phyloP scores from a whole-genome alignment of 1,140 invertebrate species.

The Pogonus chalceus region DNA sequence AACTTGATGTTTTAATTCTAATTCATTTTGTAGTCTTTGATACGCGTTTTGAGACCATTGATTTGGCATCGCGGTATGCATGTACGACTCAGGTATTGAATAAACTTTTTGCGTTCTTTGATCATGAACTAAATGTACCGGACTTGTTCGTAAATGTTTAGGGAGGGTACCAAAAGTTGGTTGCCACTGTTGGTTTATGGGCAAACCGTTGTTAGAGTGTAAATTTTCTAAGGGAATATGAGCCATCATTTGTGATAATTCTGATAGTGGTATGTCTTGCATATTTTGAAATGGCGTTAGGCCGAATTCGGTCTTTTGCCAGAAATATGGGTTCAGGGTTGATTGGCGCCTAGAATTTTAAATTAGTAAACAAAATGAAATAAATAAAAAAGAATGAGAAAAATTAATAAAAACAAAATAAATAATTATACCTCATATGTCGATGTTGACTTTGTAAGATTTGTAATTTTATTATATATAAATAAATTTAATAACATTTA shows the following conservation, averaged over 20 bases:
- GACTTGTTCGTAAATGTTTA: not conserved
- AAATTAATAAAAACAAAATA: too few species aligned
- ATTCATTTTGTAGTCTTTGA: slow-evolving; percentile 4
- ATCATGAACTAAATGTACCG: not conserved
- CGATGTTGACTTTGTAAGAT: too few species aligned
- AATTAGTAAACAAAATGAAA: not conserved
- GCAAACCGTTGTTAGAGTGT: not conserved
- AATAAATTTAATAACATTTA: too few species aligned
- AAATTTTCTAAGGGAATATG: not conserved
- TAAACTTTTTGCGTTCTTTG: not conserved
- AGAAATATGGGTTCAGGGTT: slow-evolving; percentile 18
- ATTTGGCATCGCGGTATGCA: not conserved
- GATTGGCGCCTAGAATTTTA: not conserved
- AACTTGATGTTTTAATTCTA: slow-evolving; percentile 19
- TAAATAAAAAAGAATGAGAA: not conserved
- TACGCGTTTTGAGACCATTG: not conserved
- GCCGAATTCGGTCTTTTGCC: slow-evolving; percentile 17
- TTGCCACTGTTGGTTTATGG: not conserved
- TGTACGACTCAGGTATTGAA: not conserved
- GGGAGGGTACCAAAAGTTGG: not conserved
- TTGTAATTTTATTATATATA: too few species aligned
- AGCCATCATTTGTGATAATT: slow-evolving; percentile 3
- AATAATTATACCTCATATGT: too few species aligned
- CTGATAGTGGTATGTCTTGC: slow-evolving; percentile 9
- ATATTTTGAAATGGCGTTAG: not conserved